Percentiles rank a stretch among this genome's conserved stretches.
phyloP scores from a whole-genome alignment of 1,140 invertebrate species.

The Agrypnia vestita region DNA sequence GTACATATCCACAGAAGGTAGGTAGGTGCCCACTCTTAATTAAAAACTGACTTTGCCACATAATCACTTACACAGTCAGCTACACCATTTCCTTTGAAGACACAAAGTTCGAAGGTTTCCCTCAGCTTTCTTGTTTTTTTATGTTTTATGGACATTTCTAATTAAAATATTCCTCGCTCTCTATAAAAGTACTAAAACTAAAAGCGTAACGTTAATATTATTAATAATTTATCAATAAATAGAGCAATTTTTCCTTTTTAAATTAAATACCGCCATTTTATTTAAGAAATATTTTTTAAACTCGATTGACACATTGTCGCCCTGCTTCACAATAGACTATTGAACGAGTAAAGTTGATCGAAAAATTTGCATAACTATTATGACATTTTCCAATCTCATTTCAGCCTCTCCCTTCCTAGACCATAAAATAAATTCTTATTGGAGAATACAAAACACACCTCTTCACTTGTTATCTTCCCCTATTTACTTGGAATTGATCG shows the following conservation, averaged over 20 bases:
- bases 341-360: constrained; percentile 50
- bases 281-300: constrained; percentile 4
- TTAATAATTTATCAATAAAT: no score
- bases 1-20: no score
- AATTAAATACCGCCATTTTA: background rate
- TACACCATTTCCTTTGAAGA: background rate
- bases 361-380: constrained; percentile 62
- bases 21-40: constrained; percentile 18
- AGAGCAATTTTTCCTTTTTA: background rate
- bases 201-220: no score
- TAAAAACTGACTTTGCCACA: constrained; percentile 43
- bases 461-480: constrained; percentile 49
- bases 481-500: constrained; percentile 52
- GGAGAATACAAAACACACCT: constrained; percentile 52
- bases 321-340: constrained; percentile 30
- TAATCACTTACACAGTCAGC: constrained; percentile 35
- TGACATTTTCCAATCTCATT: constrained; percentile 60
- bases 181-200: no score
- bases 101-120: background rate
- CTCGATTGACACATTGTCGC: constrained; percentile 28
- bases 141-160: background rate
- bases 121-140: background rate
- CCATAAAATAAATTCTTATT: constrained; percentile 56
- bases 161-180: no score
- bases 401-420: constrained; percentile 24